These are phyloP conservation scores for Panzeria rudis DNA, from an alignment of 2,888 invertebrate genomes.

Conservation along the genomic window DNA sequence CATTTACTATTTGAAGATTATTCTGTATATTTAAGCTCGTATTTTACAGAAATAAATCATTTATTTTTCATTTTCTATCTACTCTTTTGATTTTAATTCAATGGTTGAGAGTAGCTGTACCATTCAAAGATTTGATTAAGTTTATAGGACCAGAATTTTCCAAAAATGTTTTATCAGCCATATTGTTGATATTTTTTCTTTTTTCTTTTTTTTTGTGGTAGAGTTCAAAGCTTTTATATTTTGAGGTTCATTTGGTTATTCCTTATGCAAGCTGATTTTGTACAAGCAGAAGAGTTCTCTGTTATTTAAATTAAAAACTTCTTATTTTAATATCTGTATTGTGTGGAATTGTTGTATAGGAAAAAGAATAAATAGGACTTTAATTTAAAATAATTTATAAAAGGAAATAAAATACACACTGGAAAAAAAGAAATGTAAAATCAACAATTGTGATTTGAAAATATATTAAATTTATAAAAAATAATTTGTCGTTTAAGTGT, in stretches of 20 bases:
- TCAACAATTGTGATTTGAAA: too few relatives aligned
- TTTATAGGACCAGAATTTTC: slow-evolving; percentile 26
- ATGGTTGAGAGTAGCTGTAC: slow-evolving; percentile 8
- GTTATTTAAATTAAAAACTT: slow-evolving; percentile 5
- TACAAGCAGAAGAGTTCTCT: slow-evolving; percentile 2
- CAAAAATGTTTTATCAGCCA: slow-evolving; percentile 21
- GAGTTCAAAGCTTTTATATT: slow-evolving; percentile 13
- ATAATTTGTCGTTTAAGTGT: too few relatives aligned
- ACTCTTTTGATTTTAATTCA: slow-evolving; percentile 40
- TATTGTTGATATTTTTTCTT: neutral
- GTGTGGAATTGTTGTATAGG: neutral
- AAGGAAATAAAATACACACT: neutral
- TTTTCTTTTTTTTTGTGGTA: slow-evolving; percentile 2
- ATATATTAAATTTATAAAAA: too few relatives aligned
- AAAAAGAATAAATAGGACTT: slow-evolving; percentile 17
- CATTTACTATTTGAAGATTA: slow-evolving; percentile 37
- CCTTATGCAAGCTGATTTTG: slow-evolving; percentile 18
- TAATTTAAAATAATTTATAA: slow-evolving; percentile 27
- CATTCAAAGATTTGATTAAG: slow-evolving; percentile 29
- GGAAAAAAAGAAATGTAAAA: too few relatives aligned
- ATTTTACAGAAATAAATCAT: slow-evolving; percentile 6
- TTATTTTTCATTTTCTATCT: neutral
- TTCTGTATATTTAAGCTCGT: neutral
- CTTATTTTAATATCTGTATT: slow-evolving; percentile 9
- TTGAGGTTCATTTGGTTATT: slow-evolving; percentile 14